Conservation (phyloP, 2,888 invertebrate genomes). For the Strigamia maritima region DNA sequence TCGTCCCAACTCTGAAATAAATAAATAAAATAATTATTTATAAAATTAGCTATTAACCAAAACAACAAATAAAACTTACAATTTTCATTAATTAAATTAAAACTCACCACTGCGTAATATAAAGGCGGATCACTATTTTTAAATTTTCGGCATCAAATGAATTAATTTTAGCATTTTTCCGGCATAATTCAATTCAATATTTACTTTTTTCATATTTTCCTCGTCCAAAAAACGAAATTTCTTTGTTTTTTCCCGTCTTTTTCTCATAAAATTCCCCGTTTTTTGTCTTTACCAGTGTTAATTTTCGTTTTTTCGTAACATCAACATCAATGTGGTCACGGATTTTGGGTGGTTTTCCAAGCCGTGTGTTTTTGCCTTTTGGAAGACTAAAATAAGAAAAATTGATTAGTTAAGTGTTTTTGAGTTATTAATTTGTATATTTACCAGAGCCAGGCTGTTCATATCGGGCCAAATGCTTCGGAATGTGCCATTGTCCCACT, state of each 20-base stretch:
- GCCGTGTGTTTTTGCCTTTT: conserved; percentile 90
- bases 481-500: conserved; percentile 97
- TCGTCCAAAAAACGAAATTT: too few species aligned
- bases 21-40: too few species aligned
- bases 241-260: too few species aligned
- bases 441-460: conserved; percentile 73
- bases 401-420: not conserved
- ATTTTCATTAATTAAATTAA: too few species aligned
- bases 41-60: conserved; percentile 53
- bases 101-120: conserved; percentile 75
- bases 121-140: conserved; percentile 93
- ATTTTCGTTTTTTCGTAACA: too few species aligned
- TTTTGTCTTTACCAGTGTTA: too few species aligned
- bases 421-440: conserved; percentile 44
- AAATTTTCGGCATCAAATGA: too few species aligned
- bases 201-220: too few species aligned
- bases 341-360: conserved; percentile 78
- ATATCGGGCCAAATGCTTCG: conserved; percentile 97
- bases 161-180: conserved; percentile 88
- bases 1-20: conserved; percentile 69
- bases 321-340: conserved; percentile 94
- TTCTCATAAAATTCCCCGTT: too few species aligned
- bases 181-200: too few species aligned
- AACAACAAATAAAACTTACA: conserved; percentile 45
- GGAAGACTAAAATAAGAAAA: conserved; percentile 65